Percentiles rank a stretch among this genome's conserved stretches.
Conservation (phyloP, 2,113 vertebrate genomes). For the Atrichornis clamosus region DNA sequence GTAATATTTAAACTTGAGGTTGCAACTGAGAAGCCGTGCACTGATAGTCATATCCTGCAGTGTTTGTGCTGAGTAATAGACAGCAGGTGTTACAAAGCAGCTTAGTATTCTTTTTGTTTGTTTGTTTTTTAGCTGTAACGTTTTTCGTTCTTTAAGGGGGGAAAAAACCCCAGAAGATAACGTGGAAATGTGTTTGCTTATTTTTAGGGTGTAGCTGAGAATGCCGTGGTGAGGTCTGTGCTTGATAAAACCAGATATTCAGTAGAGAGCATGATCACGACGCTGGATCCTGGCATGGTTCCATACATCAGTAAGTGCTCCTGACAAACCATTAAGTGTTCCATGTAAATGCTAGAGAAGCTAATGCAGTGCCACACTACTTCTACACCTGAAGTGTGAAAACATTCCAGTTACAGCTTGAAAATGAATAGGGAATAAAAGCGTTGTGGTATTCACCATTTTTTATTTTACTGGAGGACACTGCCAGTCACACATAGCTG, state of each 20-base stretch:
- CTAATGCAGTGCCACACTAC: background rate
- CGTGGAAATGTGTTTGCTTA: background rate
- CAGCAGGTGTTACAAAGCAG: background rate
- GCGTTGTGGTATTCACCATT: background rate
- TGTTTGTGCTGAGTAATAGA: background rate
- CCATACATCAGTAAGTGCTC: constrained; percentile 91
- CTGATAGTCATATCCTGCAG: background rate
- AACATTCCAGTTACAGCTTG: background rate
- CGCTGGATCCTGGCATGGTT: constrained; percentile 97
- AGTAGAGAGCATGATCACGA: constrained; percentile 96
- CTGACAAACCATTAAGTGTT: background rate
- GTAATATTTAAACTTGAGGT: background rate
- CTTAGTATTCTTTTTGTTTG: background rate
- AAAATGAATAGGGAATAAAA: background rate
- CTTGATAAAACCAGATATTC: constrained; percentile 96
- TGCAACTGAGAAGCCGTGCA: background rate
- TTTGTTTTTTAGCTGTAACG: background rate
- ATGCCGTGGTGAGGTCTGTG: constrained; percentile 90
- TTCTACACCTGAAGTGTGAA: background rate
- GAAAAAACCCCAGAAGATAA: background rate
- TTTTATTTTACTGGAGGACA: background rate
- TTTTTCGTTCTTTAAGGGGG: no score
- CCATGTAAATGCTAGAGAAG: background rate
- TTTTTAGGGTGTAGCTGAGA: constrained; percentile 90
- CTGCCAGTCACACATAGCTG: background rate